Conservation (phyloP, 2,113 vertebrate genomes). For the Rhinichthys klamathensis region DNA sequence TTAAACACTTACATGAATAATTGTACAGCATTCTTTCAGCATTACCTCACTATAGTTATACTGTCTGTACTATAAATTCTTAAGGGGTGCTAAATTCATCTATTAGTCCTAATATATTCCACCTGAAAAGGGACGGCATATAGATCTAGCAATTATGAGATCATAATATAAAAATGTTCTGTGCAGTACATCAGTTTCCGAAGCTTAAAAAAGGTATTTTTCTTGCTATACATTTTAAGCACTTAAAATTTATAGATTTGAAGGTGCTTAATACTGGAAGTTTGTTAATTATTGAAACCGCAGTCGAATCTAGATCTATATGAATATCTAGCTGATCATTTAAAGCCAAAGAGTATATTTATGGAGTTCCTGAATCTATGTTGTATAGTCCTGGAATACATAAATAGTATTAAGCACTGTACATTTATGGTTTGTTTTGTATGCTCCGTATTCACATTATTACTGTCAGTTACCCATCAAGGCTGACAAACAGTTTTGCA, state of each 20-base stretch:
- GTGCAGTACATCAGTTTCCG: constrained; percentile 36
- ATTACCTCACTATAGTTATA: constrained; percentile 67
- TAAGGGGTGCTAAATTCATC: constrained; percentile 47
- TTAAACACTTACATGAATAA: constrained; percentile 72
- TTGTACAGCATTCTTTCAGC: constrained; percentile 71
- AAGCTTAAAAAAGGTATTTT: constrained; percentile 37
- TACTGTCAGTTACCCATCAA: constrained; percentile 66
- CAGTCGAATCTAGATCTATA: constrained; percentile 68
- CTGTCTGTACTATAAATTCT: constrained; percentile 48
- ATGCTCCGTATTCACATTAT: constrained; percentile 71
- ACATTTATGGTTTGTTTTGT: constrained; percentile 69
- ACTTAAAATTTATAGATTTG: constrained; percentile 58
- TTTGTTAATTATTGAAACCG: constrained; percentile 50
- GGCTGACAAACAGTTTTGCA: constrained; percentile 70
- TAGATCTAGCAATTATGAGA: constrained; percentile 47
- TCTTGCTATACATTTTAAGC: constrained; percentile 33
- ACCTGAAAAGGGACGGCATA: constrained; percentile 48
- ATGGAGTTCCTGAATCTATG: constrained; percentile 71
- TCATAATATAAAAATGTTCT: constrained; percentile 48
- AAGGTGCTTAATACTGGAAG: constrained; percentile 38
- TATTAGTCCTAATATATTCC: constrained; percentile 56
- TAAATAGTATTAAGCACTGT: constrained; percentile 58
- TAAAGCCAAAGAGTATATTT: constrained; percentile 74
- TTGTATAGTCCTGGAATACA: constrained; percentile 37
- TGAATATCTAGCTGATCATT: constrained; percentile 71